Percentiles rank a stretch among this genome's conserved stretches.
Evolutionary conservation across 2,113 vertebrate species (phyloP).

Genomic region (Haliaeetus leucogaster): DNA sequence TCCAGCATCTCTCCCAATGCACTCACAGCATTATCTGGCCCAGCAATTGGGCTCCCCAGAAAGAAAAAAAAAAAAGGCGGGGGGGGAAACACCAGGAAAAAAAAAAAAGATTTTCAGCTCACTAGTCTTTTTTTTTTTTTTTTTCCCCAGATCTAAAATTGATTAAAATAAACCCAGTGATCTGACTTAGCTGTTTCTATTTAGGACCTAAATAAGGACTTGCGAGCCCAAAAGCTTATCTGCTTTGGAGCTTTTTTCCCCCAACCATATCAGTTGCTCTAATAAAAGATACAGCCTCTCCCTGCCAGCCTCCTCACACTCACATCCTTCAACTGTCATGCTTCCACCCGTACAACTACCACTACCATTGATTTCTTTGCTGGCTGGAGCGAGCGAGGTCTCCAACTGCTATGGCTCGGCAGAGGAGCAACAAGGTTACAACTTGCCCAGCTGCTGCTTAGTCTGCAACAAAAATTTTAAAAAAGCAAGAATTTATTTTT

Average conservation of each 20-base stretch:
- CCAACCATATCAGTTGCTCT: neutral
- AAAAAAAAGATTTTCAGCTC: neutral
- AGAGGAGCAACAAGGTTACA: neutral
- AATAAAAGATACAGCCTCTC: neutral
- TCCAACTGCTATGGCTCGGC: neutral
- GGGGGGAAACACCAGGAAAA: rapidly evolving
- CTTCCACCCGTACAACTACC: neutral
- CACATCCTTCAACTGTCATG: neutral
- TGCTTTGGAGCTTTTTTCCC: constrained; percentile 42
- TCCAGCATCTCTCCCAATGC: neutral
- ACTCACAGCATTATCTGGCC: neutral
- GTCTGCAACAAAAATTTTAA: rapidly evolving
- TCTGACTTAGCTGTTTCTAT: constrained; percentile 52
- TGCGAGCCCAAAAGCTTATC: constrained; percentile 47
- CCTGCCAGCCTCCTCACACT: neutral
- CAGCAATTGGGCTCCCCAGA: rapidly evolving
- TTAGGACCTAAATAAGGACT: constrained; percentile 29
- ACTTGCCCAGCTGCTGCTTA: neutral
- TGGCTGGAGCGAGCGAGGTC: neutral
- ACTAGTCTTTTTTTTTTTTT: neutral
- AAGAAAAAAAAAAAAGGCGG: neutral
- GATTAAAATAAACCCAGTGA: constrained; percentile 51
- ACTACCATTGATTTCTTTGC: neutral
- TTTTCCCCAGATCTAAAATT: constrained; percentile 3
- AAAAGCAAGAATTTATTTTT: rapidly evolving